Percentiles rank a stretch among this genome's conserved stretches.
These are phyloP conservation scores for Dunckerocampus dactyliophorus DNA, from an alignment of 2,113 vertebrate species.

Conservation along the genomic window DNA sequence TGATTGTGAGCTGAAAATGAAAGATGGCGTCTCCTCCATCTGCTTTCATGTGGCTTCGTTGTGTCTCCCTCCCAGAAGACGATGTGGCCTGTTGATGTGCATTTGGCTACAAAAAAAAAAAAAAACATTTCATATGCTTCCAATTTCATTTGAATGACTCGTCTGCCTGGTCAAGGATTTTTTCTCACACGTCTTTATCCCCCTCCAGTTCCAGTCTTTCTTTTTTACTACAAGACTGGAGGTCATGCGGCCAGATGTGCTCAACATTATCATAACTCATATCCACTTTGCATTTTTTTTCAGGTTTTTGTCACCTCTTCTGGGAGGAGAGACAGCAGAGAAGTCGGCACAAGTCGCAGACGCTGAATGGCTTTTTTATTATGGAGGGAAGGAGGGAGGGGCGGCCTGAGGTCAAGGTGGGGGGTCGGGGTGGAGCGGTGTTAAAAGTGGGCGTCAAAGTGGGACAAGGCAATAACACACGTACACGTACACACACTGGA, in stretches of 20 bases:
- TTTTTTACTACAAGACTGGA: constrained; percentile 52
- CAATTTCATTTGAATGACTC: constrained; percentile 71
- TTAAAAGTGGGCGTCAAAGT: constrained; percentile 24
- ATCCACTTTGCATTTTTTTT: constrained; percentile 25
- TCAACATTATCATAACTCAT: constrained; percentile 70
- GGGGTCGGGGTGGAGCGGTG: constrained; percentile 26
- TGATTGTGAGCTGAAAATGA: constrained; percentile 51
- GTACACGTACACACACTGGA: constrained; percentile 43
- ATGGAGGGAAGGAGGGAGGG: no score
- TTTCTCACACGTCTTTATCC: constrained; percentile 54
- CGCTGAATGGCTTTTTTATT: not conserved
- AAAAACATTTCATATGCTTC: constrained; percentile 65
- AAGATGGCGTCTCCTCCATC: constrained; percentile 47
- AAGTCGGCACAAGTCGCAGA: no score
- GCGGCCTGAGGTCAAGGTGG: not conserved
- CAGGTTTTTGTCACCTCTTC: not conserved
- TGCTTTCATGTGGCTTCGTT: constrained; percentile 60
- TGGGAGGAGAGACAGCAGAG: no score
- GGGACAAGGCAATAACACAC: constrained; percentile 45
- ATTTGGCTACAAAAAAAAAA: constrained; percentile 48
- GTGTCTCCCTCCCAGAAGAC: constrained; percentile 48
- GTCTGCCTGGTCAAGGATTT: constrained; percentile 60
- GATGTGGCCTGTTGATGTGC: constrained; percentile 58
- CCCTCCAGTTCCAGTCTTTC: constrained; percentile 53
- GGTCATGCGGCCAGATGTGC: constrained; percentile 53